Evolutionary conservation across 1,140 invertebrate species (phyloP).

Genomic region (Halesus radiatus): DNA sequence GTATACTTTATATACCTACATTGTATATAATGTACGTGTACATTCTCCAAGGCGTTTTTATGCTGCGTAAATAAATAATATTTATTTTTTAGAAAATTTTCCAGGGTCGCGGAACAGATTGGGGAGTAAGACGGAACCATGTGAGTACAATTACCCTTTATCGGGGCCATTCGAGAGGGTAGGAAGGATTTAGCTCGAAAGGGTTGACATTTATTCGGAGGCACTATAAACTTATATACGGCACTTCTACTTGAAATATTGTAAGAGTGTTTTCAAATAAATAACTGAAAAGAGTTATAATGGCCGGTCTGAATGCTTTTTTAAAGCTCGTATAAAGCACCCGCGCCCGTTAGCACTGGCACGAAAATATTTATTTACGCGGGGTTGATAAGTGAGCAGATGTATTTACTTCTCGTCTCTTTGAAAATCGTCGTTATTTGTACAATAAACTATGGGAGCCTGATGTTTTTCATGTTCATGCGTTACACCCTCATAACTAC

Average conservation of each 20-base stretch:
- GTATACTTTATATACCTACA: too few relatives aligned
- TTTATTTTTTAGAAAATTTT: neutral
- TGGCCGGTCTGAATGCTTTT: neutral
- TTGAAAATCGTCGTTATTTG: too few relatives aligned
- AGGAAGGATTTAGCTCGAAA: slow-evolving; percentile 21
- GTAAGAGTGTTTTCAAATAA: slow-evolving; percentile 20
- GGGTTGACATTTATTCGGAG: slow-evolving; percentile 31
- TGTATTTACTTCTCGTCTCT: too few relatives aligned
- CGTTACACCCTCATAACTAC: too few relatives aligned
- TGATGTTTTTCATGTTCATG: too few relatives aligned
- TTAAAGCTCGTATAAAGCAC: neutral
- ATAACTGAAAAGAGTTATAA: neutral
- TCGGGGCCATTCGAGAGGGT: slow-evolving; percentile 1
- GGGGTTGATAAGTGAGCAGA: too few relatives aligned
- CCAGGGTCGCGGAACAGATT: neutral
- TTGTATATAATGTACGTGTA: too few relatives aligned
- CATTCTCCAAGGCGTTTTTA: too few relatives aligned
- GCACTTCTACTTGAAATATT: slow-evolving; percentile 22
- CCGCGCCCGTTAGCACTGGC: too few relatives aligned
- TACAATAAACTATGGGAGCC: too few relatives aligned
- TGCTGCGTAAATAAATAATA: too few relatives aligned
- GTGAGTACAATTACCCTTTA: slow-evolving; percentile 14
- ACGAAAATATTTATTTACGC: too few relatives aligned
- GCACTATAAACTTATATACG: slow-evolving; percentile 19
- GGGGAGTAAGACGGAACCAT: neutral